Base-by-base conservation (phyloP, 2,113 vertebrate species). In the Psophia crepitans region DNA sequence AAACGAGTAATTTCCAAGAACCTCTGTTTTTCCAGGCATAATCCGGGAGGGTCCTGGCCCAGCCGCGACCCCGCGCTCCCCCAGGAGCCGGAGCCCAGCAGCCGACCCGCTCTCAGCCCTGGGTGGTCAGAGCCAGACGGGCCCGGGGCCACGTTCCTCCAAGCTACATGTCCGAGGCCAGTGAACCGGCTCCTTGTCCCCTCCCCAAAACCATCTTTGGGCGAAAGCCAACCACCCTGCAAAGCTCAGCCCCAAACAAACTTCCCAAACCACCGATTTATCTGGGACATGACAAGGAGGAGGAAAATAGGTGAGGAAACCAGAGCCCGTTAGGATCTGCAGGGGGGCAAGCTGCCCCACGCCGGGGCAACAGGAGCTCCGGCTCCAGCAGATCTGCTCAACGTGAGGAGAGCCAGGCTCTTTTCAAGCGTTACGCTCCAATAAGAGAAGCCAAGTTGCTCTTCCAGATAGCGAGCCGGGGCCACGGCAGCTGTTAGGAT, bases 381-480 rank as follows among this genome's bases (percentile, higher is more conserved):
- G 2, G 41, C 53, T 82, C 35, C 80, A 44, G 70, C 58, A 80
- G 53, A 84, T 80, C 51, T 63, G 10, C 43, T 60, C 16, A 14
- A 41, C 1, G 17, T 32, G 27, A 32, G 53, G 75, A 87, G 49
- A 70, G 57, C 30, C 85, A 84, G 84, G 20, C 66, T 79, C 73
- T 84, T 88, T 75, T n/a, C 37, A 41, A 77, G 82, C 4, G 14
- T 93, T 90, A 41, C 27, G 4, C 76, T 84, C 9, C 12, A 84
- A 28, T 30, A 89, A 92, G 39, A 0, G 26, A 89, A 93, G 88
- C 94, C 90, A 82, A 94, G 90, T 3, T 56, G 61, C 83, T 92
- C 57, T 87, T 96, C 92, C 95, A 85, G 90, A 85, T 20, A 94
- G 91, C 89, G 85, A 75, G 41, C 23, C 39, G 90, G 58, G 91